Evolutionary conservation across 2,113 vertebrate genomes (phyloP).

Genomic region (Falcunculus frontatus): DNA sequence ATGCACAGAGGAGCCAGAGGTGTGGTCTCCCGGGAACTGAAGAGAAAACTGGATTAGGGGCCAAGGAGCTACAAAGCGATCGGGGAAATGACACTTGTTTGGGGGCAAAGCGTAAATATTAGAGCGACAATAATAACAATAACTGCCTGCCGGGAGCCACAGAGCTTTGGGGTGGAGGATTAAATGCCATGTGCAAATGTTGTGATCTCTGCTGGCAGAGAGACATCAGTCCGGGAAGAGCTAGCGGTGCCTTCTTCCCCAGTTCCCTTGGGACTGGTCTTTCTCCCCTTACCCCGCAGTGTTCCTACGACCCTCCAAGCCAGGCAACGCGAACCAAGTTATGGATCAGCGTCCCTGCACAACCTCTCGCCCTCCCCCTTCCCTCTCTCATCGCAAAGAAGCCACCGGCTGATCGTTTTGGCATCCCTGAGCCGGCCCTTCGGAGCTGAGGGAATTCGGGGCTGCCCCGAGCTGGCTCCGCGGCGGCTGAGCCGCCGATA

Average conservation of each 20-base stretch:
- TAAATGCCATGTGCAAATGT: not conserved
- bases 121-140: not conserved
- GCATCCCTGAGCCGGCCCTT: not conserved
- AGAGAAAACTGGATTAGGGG: not conserved
- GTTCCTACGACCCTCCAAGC: not conserved
- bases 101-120: not conserved
- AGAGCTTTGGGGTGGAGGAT: not conserved
- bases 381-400: not conserved
- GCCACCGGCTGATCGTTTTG: fast-evolving
- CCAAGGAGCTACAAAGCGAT: not conserved
- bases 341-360: not conserved
- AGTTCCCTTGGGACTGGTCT: not conserved
- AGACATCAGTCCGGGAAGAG: not conserved
- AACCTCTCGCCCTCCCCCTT: not conserved
- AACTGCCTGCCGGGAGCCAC: not conserved
- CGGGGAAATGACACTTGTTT: not conserved
- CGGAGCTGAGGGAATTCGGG: not conserved
- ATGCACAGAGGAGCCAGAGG: not conserved
- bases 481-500: not conserved
- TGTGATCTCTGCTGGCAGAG: not conserved
- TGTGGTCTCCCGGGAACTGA: not conserved
- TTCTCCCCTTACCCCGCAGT: not conserved
- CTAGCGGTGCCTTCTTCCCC: not conserved
- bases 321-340: not conserved
- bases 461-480: not conserved